Conservation (phyloP, 2,888 invertebrate species). For the Lasioglossum vierecki region DNA sequence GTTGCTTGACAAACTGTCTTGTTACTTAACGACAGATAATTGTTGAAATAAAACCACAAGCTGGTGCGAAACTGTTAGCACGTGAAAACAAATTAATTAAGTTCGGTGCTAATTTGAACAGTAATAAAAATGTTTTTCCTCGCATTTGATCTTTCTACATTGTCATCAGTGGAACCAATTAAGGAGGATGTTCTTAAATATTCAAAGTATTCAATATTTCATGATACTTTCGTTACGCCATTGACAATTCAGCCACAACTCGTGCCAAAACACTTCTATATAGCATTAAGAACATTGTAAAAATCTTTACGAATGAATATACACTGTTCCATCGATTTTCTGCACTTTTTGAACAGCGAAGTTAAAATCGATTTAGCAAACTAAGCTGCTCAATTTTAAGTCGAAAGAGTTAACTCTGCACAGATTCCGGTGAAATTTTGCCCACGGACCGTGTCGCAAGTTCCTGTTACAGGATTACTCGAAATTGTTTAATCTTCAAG, state of each 20-base stretch:
- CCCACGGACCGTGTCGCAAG: not conserved
- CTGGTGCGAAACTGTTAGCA: not conserved
- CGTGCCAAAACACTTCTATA: no score
- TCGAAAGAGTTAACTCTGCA: not conserved
- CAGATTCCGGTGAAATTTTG: not conserved
- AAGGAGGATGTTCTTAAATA: not conserved
- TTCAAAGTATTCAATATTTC: not conserved
- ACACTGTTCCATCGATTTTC: not conserved
- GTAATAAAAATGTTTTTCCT: no score
- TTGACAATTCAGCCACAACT: no score
- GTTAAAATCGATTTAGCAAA: not conserved
- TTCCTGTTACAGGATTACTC: not conserved
- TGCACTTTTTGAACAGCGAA: not conserved
- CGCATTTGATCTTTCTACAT: no score
- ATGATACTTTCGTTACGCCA: no score
- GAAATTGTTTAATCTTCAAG: slow-evolving; percentile 11
- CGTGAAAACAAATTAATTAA: not conserved
- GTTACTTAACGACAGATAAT: not conserved
- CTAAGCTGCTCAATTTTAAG: not conserved
- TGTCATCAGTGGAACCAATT: not conserved
- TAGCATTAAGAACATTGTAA: not conserved
- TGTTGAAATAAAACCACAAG: not conserved
- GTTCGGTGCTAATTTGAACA: not conserved
- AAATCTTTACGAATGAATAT: not conserved
- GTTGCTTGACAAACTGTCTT: not conserved